Evolutionary conservation across 2,113 vertebrate species (phyloP).

Genomic region (Danionella cerebrum): DNA sequence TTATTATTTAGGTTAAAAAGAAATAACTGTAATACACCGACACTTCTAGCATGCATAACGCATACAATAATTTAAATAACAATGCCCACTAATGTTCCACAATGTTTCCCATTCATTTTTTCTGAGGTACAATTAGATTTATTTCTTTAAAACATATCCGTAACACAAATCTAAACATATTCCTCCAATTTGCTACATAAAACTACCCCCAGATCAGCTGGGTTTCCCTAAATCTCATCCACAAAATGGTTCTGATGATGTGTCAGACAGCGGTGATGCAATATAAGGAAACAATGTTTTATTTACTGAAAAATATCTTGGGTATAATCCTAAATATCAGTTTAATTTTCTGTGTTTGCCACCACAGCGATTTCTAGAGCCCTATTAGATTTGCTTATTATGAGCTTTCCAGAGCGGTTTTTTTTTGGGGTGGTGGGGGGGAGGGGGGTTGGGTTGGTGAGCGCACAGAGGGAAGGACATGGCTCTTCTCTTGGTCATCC

Average conservation of each 20-base stretch:
- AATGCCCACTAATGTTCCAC: too few species aligned
- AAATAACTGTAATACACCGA: too few species aligned
- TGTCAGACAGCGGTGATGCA: constrained; percentile 6
- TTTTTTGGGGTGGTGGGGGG: constrained; percentile 13
- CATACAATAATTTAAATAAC: too few species aligned
- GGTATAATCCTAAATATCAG: background rate
- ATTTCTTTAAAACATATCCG: too few species aligned
- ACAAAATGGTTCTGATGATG: background rate
- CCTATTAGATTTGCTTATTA: background rate
- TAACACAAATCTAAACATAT: background rate
- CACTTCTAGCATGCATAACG: too few species aligned
- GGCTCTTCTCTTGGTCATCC: constrained; percentile 22
- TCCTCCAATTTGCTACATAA: background rate
- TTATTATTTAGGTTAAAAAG: too few species aligned
- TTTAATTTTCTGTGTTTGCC: background rate
- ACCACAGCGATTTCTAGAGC: background rate
- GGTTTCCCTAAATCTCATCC: background rate
- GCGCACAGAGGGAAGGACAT: background rate
- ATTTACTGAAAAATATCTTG: background rate
- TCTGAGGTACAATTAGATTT: too few species aligned
- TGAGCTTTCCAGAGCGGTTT: background rate
- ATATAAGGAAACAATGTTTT: background rate
- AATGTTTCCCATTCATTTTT: background rate
- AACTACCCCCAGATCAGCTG: background rate
- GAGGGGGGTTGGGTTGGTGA: too few species aligned